These are phyloP conservation scores for Hirtodrosophila histrioides DNA, from an alignment of 2,888 invertebrate species.

Conservation along the genomic window DNA sequence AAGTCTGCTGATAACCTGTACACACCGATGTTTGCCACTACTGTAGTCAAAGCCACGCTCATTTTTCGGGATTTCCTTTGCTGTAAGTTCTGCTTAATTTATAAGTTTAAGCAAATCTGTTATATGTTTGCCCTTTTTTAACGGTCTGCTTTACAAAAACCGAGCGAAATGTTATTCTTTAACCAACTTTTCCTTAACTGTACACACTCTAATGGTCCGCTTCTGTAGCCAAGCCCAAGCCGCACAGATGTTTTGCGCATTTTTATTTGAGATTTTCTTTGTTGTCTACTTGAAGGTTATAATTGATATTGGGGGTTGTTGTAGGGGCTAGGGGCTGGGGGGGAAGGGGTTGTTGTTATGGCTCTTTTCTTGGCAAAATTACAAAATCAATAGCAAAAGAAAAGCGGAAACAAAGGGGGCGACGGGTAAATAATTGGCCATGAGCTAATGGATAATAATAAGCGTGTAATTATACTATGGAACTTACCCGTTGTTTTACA, in stretches of 20 bases:
- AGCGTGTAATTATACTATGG: background rate
- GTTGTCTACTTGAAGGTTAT: slow-evolving; percentile 58
- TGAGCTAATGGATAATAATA: slow-evolving; percentile 3
- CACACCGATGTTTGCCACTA: too few species aligned
- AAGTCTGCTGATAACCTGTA: too few species aligned
- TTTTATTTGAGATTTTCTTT: slow-evolving; percentile 48
- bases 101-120: too few species aligned
- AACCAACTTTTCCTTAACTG: background rate
- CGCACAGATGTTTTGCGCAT: slow-evolving; percentile 51
- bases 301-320: slow-evolving; percentile 5
- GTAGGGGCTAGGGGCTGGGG: too few species aligned
- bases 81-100: too few species aligned
- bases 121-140: too few species aligned
- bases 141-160: too few species aligned
- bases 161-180: too few species aligned
- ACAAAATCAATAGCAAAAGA: slow-evolving; percentile 58
- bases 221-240: slow-evolving; percentile 41
- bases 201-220: slow-evolving; percentile 1
- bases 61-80: too few species aligned
- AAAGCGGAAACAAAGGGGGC: slow-evolving; percentile 16
- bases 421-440: too few species aligned
- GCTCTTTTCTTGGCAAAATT: slow-evolving; percentile 35
- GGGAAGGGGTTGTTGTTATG: slow-evolving; percentile 30
- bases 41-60: too few species aligned
- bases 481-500: slow-evolving; percentile 39